phyloP scores from a whole-genome alignment of 2,888 invertebrate species.

The Sesia bembeciformis region DNA sequence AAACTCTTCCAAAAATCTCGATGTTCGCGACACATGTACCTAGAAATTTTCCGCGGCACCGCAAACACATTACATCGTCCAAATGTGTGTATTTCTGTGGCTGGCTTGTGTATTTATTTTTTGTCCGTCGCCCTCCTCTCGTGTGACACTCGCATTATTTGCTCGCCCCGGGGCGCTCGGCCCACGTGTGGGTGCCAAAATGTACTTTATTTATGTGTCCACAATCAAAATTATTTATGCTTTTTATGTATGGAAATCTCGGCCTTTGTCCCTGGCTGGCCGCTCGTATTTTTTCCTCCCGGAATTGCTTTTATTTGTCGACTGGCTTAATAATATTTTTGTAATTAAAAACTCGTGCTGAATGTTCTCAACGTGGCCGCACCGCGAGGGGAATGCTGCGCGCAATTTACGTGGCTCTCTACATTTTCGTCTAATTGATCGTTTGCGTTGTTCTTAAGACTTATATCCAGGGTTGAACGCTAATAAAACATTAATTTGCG shows the following conservation, averaged over 20 bases:
- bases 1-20: not conserved
- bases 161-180: conserved; percentile 39
- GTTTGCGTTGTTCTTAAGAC: not conserved
- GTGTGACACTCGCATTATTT: conserved; percentile 53
- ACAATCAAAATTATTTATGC: conserved; percentile 68
- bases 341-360: conserved; percentile 62
- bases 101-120: conserved; percentile 65
- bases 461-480: not conserved
- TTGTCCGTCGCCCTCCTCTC: conserved; percentile 22
- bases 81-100: conserved; percentile 56
- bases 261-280: conserved; percentile 39
- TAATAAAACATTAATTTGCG: too few species aligned
- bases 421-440: not conserved
- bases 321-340: conserved; percentile 65
- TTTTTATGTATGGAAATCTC: conserved; percentile 58
- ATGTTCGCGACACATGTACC: conserved; percentile 25
- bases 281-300: conserved; percentile 28
- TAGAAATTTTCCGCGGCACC: conserved; percentile 36
- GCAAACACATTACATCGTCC: conserved; percentile 63
- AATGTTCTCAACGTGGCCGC: conserved; percentile 38
- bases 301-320: conserved; percentile 59
- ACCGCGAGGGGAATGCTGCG: conserved; percentile 22
- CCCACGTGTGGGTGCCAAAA: conserved; percentile 44
- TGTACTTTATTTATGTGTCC: conserved; percentile 58
- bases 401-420: conserved; percentile 32